phyloP scores from a whole-genome alignment of 2,797 vertebrate genomes.

The Buceros bicornis region DNA sequence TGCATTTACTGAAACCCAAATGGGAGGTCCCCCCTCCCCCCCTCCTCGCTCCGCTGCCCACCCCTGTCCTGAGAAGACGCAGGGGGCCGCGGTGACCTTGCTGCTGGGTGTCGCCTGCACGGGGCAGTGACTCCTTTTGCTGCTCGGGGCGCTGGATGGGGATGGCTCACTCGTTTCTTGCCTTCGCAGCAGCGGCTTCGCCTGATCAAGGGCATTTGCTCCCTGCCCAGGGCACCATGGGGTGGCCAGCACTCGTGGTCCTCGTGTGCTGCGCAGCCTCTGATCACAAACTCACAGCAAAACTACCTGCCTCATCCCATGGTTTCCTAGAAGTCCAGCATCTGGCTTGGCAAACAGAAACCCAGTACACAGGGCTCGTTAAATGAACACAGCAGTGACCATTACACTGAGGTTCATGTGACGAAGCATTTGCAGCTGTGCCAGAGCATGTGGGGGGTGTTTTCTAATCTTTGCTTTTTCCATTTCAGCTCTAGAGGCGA shows the following conservation, averaged over 20 bases:
- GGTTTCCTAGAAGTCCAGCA: conserved; percentile 7
- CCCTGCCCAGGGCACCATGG: background rate
- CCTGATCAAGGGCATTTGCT: background rate
- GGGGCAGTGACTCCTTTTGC: background rate
- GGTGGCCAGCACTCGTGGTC: background rate
- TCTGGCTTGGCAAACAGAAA: background rate
- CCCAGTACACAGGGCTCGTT: background rate
- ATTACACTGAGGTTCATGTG: background rate
- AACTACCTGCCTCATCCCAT: background rate
- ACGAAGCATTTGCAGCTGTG: accelerated
- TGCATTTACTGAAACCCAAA: background rate
- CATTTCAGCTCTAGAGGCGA: background rate
- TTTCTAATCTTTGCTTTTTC: background rate
- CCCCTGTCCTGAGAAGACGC: background rate
- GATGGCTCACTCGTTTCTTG: background rate
- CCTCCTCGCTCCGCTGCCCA: accelerated
- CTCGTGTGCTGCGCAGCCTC: accelerated
- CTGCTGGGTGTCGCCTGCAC: background rate
- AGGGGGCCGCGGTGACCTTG: accelerated
- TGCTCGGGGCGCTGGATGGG: background rate
- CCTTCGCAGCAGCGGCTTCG: background rate
- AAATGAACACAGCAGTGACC: background rate
- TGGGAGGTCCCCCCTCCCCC: background rate
- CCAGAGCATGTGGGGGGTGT: background rate
- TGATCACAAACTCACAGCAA: background rate